Base-by-base conservation (phyloP, 2,888 invertebrate genomes). In the Drosophila buzzatii region DNA sequence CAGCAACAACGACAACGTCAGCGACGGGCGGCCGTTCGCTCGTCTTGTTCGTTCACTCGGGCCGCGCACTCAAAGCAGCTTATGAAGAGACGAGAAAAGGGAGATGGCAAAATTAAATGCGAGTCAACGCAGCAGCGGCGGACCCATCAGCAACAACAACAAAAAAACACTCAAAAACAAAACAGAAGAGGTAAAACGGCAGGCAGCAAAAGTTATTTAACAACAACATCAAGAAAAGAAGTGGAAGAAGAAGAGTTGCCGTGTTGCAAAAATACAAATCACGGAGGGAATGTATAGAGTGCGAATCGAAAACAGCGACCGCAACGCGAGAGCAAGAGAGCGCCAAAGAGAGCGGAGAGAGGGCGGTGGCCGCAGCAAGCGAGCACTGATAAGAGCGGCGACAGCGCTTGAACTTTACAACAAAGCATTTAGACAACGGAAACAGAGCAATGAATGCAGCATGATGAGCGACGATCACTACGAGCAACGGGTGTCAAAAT, bases 171-270 rank as follows among this genome's bases (percentile, higher is more conserved):
- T 45, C 47, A 69, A 73, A 69, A 69, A 60, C 55, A 72, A 73
- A 76, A 57, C 70, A 79, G 58, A 81, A 49, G 66, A 81, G 66
- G 76, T 65, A 70, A 70, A 65, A 65, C 66, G 66, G 66, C 79
- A 67, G 66, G 70, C 79, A 67, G 80, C 76, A 77, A 70, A 80
- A 78, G 67, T 76, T 80, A 77, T 79, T 77, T 69, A 59, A 70
- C 73, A 68, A 58, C 57, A 79, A 61, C 64, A 67, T 55, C 56
- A 71, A 53, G 45, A 56, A 80, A 57, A 76, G 64, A 27, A 27
- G 27, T 27, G 27, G 27, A 27, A 27, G 27, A 27, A 27, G 45
- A 59, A 80, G 60, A 76, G 64, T 56, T 68, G 71, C 68, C 72
- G 68, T 76, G 68, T 76, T 77, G 77, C 80, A 80, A 75, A 74